Evolutionary conservation across 2,113 vertebrate genomes (phyloP).

Genomic region (Ciconia stormi): DNA sequence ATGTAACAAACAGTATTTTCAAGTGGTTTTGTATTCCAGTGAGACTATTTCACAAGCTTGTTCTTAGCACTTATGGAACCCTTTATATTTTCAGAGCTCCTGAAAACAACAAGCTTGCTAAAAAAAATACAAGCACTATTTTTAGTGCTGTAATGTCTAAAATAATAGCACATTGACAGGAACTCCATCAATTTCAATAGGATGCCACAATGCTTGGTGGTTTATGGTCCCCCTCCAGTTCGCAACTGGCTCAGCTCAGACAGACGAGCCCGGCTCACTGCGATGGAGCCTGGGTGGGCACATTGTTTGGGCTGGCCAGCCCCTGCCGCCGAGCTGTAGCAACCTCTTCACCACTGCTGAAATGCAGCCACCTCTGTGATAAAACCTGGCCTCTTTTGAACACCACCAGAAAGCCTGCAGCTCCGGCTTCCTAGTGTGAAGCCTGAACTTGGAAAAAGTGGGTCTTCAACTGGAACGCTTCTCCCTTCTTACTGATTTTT

Average conservation of each 20-base stretch:
- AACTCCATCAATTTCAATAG: background rate
- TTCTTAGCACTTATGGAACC: slow-evolving; percentile 52
- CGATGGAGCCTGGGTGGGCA: background rate
- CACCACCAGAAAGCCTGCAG: background rate
- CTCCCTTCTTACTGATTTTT: background rate
- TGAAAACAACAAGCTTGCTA: slow-evolving; percentile 38
- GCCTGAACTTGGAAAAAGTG: background rate
- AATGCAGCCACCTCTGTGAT: background rate
- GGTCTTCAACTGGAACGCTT: fast-evolving
- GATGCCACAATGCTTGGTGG: background rate
- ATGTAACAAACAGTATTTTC: slow-evolving; percentile 45
- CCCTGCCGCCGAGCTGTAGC: background rate
- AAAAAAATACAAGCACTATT: background rate
- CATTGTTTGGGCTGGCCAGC: background rate
- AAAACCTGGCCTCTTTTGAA: background rate
- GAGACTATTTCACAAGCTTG: slow-evolving; percentile 43
- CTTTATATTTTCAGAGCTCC: slow-evolving; percentile 52
- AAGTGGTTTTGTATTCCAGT: slow-evolving; percentile 48
- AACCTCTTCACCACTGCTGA: background rate
- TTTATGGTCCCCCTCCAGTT: background rate
- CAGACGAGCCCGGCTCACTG: fast-evolving
- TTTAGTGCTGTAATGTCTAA: background rate
- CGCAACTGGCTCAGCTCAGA: background rate
- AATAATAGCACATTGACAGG: slow-evolving; percentile 48
- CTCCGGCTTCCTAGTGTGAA: background rate